Percentiles rank a stretch among this genome's conserved stretches.
These are phyloP conservation scores for Alloplasta piceator DNA, from an alignment of 2,888 invertebrate species.

Conservation along the genomic window DNA sequence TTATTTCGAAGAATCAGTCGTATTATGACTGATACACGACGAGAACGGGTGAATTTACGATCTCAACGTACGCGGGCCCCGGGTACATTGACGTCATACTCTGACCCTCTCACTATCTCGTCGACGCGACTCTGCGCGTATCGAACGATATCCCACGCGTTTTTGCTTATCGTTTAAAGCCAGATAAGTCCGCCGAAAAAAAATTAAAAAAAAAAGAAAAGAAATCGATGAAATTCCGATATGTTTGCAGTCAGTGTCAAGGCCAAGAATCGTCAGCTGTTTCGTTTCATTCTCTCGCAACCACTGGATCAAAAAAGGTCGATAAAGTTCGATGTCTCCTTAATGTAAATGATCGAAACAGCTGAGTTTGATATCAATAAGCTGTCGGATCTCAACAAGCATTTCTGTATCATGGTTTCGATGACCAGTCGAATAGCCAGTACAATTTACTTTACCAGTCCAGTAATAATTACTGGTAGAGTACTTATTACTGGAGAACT, in stretches of 20 bases:
- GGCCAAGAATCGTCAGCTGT: conserved; percentile 2
- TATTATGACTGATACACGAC: not conserved
- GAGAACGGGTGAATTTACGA: conserved; percentile 55
- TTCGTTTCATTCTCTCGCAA: too few species aligned
- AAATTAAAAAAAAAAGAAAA: not conserved
- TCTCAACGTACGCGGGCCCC: conserved; percentile 44
- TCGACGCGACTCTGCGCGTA: conserved; percentile 27
- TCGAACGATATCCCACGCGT: conserved; percentile 17
- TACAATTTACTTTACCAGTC: too few species aligned
- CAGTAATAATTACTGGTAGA: too few species aligned
- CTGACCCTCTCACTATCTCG: conserved; percentile 3
- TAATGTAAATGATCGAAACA: too few species aligned
- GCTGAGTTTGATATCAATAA: too few species aligned
- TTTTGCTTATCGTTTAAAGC: conserved; percentile 10
- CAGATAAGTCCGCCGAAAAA: not conserved
- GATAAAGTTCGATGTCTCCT: too few species aligned
- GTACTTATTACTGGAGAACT: too few species aligned
- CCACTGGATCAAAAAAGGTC: too few species aligned
- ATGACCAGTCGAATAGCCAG: too few species aligned
- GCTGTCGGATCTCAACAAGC: too few species aligned
- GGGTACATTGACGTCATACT: conserved; percentile 55
- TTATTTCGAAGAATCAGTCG: too few species aligned
- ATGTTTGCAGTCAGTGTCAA: not conserved
- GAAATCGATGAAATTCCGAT: not conserved
- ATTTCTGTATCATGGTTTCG: too few species aligned